phyloP scores from a whole-genome alignment of 2,113 vertebrate genomes.

The Murina feae region DNA sequence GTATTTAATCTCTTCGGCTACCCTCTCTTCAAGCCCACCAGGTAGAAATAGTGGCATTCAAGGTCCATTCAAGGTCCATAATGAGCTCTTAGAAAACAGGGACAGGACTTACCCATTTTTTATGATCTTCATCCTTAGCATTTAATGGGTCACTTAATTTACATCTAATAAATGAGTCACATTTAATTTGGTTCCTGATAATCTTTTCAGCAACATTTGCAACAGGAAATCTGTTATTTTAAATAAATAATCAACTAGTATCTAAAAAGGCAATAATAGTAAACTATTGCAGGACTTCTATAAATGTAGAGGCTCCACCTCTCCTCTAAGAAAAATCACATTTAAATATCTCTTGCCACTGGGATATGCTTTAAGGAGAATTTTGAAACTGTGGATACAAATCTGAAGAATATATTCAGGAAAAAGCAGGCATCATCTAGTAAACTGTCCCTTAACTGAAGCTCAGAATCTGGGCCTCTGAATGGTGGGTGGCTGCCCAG shows the following conservation, averaged over 20 bases:
- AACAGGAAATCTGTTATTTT: neutral
- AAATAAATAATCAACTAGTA: neutral
- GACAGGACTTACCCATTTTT: neutral
- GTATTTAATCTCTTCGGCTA: neutral
- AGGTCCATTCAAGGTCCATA: neutral
- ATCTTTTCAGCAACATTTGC: neutral
- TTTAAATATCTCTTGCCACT: neutral
- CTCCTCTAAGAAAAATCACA: neutral
- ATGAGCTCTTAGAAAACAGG: neutral
- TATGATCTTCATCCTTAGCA: neutral
- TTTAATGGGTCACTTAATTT: neutral
- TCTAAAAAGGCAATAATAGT: neutral
- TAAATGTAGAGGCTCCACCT: neutral
- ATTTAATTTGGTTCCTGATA: neutral
- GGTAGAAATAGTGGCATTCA: neutral
- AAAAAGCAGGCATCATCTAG: neutral
- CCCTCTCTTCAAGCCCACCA: neutral
- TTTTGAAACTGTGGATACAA: neutral
- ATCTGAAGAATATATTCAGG: neutral
- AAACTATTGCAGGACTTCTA: neutral
- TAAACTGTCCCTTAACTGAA: neutral
- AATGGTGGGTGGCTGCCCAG: neutral
- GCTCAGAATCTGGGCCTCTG: neutral
- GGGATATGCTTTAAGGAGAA: neutral
- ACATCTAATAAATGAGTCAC: neutral